A percentile compares a stretch with the other conserved stretches of the same genome.
phyloP scores from a whole-genome alignment of 2,888 invertebrate genomes.

The Synanthedon myopaeformis region DNA sequence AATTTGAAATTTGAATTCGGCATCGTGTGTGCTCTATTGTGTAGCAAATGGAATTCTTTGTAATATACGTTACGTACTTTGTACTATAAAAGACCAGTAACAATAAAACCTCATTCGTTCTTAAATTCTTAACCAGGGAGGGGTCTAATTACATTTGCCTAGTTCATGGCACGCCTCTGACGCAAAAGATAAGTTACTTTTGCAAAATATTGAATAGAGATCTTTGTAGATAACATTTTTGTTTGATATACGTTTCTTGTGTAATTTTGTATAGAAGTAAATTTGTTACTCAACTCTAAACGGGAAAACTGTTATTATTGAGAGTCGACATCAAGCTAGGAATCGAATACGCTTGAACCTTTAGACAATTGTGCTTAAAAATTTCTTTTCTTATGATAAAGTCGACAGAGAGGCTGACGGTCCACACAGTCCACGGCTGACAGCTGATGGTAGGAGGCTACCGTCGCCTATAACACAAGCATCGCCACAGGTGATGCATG shows the following conservation, averaged over 20 bases:
- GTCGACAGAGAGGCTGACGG: no score
- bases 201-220: slow-evolving; percentile 39
- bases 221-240: slow-evolving; percentile 22
- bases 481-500: no score
- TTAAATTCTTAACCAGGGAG: not conserved
- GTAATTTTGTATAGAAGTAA: slow-evolving; percentile 21
- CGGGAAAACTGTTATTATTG: no score
- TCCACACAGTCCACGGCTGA: no score
- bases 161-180: slow-evolving; percentile 14
- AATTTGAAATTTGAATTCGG: slow-evolving; percentile 56
- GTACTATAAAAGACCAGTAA: not conserved
- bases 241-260: slow-evolving; percentile 27
- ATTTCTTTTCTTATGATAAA: no score
- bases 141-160: not conserved
- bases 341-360: no score
- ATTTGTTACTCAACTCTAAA: slow-evolving; percentile 11
- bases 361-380: no score
- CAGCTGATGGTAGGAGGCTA: no score
- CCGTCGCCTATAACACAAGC: no score
- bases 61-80: slow-evolving; percentile 14
- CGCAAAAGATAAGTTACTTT: slow-evolving; percentile 23
- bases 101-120: not conserved
- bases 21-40: slow-evolving; percentile 66
- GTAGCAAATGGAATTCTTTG: slow-evolving; percentile 58
- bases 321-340: no score